These are phyloP conservation scores for Callorhinus ursinus DNA, from an alignment of 2,113 vertebrate genomes.

Conservation along the genomic window DNA sequence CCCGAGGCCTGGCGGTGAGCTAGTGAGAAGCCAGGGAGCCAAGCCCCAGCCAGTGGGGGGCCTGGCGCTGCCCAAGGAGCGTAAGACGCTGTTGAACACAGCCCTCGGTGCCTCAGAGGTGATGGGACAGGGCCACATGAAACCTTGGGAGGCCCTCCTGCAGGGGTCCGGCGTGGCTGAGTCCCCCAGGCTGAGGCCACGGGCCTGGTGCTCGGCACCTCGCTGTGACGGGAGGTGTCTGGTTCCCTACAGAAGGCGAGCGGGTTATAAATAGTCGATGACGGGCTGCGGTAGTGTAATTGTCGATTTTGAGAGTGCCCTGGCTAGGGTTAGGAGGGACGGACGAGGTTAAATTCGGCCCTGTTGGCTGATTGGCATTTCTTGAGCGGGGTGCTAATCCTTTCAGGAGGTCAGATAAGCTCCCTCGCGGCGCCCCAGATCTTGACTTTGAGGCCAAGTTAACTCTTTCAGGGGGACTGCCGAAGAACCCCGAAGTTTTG, in stretches of 20 bases:
- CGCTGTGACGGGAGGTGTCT: constrained; percentile 8
- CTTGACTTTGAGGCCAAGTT: constrained; percentile 65
- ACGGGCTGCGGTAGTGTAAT: constrained; percentile 61
- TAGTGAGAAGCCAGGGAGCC: background rate
- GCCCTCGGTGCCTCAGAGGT: background rate
- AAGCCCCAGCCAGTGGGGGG: accelerated
- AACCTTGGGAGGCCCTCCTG: background rate
- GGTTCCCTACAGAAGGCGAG: background rate
- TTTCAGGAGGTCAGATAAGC: constrained; percentile 79
- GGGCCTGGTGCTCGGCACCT: background rate
- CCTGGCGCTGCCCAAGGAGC: background rate
- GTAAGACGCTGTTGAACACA: accelerated
- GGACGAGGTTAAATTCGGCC: constrained; percentile 70
- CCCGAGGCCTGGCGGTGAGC: background rate
- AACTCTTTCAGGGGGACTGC: constrained; percentile 2
- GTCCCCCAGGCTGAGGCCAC: background rate
- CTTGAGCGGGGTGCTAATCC: constrained; percentile 72
- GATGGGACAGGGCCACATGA: accelerated
- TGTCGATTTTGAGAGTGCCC: constrained; percentile 62
- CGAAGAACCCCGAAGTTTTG: background rate
- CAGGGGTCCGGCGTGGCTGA: background rate
- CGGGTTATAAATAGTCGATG: constrained; percentile 74
- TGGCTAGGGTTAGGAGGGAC: constrained; percentile 37
- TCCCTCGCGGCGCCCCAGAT: constrained; percentile 60
- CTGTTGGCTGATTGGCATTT: constrained; percentile 62